Base-by-base conservation (phyloP, 2,797 vertebrate species). In the Hoplostethus atlanticus region DNA sequence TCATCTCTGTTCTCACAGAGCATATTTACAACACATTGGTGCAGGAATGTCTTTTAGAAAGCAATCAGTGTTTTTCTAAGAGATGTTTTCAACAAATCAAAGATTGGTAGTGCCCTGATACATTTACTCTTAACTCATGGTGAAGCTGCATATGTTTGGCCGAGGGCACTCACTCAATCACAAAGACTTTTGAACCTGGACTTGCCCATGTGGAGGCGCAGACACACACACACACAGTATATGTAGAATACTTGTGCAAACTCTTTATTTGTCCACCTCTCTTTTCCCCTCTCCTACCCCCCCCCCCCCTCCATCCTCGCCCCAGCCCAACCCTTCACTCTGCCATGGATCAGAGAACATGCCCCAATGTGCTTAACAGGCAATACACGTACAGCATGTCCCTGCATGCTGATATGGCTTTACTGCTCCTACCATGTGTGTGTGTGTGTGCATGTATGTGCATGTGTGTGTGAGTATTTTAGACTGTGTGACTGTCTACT, bases 271-370 rank as follows among this genome's bases (percentile, higher is more conserved):
- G 50, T 5, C 2, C 47, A 40, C 57, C 69, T 61, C 54, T 68
- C 81, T 79, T 58, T 53, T 28, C 10, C 50, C 34, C 78, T 38
- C 38, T 40, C 62, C 48, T 10, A 1, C 42, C 44, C 55, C 66
- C 57, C 15, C 34, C 64, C 58, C 5, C 59, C 21, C n/a, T n/a
- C 21, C 21, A 21, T 21, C 21, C 21, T 21, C 21, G 21, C 61
- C 67, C 56, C 68, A 38, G 17, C 76, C 76, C 76, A 84, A 77
- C 71, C 64, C 68, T 82, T 89, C 84, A 86, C 78, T 89, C 90
- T 72, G 90, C 87, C 90, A 91, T 88, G 91, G 91, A 92, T 90
- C 90, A 90, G 84, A 83, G 90, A 89, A 89, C 90, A 68, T 87
- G 90, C 89, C 84, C 89, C 84, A 86, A 68, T 83, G 84, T 86